Conservation (phyloP, 2,888 invertebrate genomes). For the Bembecia ichneumoniformis region DNA sequence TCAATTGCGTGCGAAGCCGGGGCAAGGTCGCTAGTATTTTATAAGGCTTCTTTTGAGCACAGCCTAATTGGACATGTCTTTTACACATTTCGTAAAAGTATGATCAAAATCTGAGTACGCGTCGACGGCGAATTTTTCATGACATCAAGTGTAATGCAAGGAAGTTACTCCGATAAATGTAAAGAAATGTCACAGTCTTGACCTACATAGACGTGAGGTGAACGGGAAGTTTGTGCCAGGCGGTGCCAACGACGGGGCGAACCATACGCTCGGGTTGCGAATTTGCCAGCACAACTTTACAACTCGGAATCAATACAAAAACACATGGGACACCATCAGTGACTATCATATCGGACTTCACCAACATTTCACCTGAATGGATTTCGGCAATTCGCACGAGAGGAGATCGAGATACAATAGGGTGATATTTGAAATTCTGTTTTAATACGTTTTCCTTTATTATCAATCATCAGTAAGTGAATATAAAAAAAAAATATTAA, state of each 20-base stretch:
- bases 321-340: constrained; percentile 16
- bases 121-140: too few relatives aligned
- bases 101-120: too few relatives aligned
- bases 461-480: too few relatives aligned
- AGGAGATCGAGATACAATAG: constrained; percentile 74
- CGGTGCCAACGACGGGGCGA: constrained; percentile 22
- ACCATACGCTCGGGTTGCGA: constrained; percentile 24
- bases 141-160: too few relatives aligned
- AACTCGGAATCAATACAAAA: constrained; percentile 44
- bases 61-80: too few relatives aligned
- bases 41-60: too few relatives aligned
- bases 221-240: constrained; percentile 27
- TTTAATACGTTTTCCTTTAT: too few relatives aligned
- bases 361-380: constrained; percentile 33
- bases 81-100: too few relatives aligned
- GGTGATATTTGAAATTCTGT: constrained; percentile 34
- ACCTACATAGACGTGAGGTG: constrained; percentile 35
- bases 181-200: constrained; percentile 17
- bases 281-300: constrained; percentile 20
- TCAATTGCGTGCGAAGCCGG: too few relatives aligned
- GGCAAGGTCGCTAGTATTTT: too few relatives aligned
- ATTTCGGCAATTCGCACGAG: constrained; percentile 70
- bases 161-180: too few relatives aligned
- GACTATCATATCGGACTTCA: constrained; percentile 9
- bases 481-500: too few relatives aligned